Evolutionary conservation across 2,888 invertebrate species (phyloP), one percentile per base, ranked within the genome.

Genomic region (Idaea biselata): DNA sequence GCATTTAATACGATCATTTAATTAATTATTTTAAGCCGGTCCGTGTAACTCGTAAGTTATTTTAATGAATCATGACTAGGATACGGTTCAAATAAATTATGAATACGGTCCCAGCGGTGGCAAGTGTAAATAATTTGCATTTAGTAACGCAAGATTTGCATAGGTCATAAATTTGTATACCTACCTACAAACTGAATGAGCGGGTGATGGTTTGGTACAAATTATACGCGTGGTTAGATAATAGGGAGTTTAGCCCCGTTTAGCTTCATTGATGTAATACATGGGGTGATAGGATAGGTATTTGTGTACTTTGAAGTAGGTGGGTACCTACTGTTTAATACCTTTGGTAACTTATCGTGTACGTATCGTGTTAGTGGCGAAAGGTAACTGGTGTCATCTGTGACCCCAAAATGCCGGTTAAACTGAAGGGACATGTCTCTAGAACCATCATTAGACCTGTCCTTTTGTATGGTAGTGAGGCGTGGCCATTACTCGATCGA

Each of bases 11-110:
- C 25, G 5, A 25, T 25, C 25, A 5, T 25, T 1, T 25, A 25
- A 25, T 25, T 44, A 44, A 44, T 44, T 8, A 14, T 44, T 44
- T 44, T 44, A 14, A 44, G 11, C 44, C 14, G 11, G 44, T 11
- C 44, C 44, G 44, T 44, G 44, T 11, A 44, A 44, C 44, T 44
- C 44, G 44, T 63, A 58, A 66, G 61, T 64, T 65, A 69, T 63
- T 58, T 61, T 62, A 53, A 60, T 66, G 61, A 66, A 60, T 63
- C 59, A 67, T 59, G 31, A 53, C 60, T 44, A 32, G 58, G 58
- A 64, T 66, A 67, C 61, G 62, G 62, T 65, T 53, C 25, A 63
- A 62, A 66, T 66, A 68, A 68, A 63, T 69, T 64, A 66, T 62
- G 65, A 65, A 62, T 58, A 33, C 60, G 53, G 62, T 33, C 58